Percentiles rank a stretch among this genome's conserved stretches.
Conservation (phyloP, 2,888 invertebrate species). For the Phania funesta region DNA sequence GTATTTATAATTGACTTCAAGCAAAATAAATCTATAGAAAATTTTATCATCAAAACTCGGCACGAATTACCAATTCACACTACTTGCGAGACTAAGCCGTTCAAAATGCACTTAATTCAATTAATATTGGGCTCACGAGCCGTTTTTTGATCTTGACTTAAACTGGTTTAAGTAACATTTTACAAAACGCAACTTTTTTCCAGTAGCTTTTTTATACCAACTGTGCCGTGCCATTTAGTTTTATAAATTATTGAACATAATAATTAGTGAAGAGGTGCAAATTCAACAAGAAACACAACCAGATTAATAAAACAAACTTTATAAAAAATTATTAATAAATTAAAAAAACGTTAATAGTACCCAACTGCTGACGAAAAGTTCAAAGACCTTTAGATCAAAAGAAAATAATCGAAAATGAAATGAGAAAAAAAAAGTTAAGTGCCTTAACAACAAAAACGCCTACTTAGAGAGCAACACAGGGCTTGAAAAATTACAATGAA, state of each 20-base stretch:
- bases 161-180: too few relatives aligned
- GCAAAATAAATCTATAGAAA: too few relatives aligned
- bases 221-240: neutral
- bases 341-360: neutral
- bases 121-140: too few relatives aligned
- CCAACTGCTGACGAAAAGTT: neutral
- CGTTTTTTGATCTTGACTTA: too few relatives aligned
- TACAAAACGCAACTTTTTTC: too few relatives aligned
- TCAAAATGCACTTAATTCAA: too few relatives aligned
- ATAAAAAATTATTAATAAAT: neutral
- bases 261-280: constrained; percentile 55
- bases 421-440: neutral
- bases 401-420: neutral
- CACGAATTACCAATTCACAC: too few relatives aligned
- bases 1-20: too few relatives aligned
- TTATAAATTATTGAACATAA: constrained; percentile 27
- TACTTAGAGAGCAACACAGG: neutral
- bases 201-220: too few relatives aligned
- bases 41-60: too few relatives aligned
- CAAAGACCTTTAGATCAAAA: constrained; percentile 5
- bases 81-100: too few relatives aligned
- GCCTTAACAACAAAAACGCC: neutral
- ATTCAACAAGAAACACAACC: neutral
- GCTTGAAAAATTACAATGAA: neutral
- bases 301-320: neutral